Evolutionary conservation across 1,140 invertebrate genomes (phyloP).

Genomic region (Lepidostoma basale): DNA sequence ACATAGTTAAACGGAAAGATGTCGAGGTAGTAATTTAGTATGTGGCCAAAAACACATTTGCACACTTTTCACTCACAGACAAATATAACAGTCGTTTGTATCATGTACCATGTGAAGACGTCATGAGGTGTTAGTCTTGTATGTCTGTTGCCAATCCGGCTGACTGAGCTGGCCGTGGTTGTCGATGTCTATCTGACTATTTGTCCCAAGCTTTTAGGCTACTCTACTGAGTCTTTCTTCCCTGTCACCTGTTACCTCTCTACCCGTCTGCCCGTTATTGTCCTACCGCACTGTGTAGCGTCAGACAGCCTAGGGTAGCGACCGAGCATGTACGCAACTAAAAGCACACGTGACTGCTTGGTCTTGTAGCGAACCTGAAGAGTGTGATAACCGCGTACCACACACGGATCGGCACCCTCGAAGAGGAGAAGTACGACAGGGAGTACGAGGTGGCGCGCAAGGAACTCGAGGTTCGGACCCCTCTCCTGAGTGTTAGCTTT

Average conservation of each 20-base stretch:
- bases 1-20: slow-evolving; percentile 96
- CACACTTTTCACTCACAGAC: slow-evolving; percentile 45
- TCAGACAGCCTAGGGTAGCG: slow-evolving; percentile 32
- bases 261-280: neutral
- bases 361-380: slow-evolving; percentile 78
- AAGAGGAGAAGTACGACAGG: slow-evolving; percentile 96
- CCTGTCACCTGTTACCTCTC: neutral
- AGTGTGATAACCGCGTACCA: slow-evolving; percentile 86
- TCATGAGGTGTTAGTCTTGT: slow-evolving; percentile 24
- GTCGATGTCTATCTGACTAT: slow-evolving; percentile 9
- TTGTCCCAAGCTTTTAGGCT: slow-evolving; percentile 8
- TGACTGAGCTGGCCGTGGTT: slow-evolving; percentile 14
- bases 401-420: slow-evolving; percentile 82
- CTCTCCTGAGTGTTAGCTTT: slow-evolving; percentile 34
- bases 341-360: slow-evolving; percentile 54
- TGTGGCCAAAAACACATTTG: neutral
- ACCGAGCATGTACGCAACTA: slow-evolving; percentile 49
- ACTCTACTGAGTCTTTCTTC: neutral
- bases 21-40: slow-evolving; percentile 75
- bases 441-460: slow-evolving; percentile 93
- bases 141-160: slow-evolving; percentile 23
- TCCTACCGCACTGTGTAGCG: neutral
- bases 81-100: slow-evolving; percentile 35
- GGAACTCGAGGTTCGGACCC: slow-evolving; percentile 80
- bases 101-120: slow-evolving; percentile 19